Percentiles rank a stretch among this genome's conserved stretches.
Conservation (phyloP, 2,113 vertebrate genomes). For the Zingel zingel region DNA sequence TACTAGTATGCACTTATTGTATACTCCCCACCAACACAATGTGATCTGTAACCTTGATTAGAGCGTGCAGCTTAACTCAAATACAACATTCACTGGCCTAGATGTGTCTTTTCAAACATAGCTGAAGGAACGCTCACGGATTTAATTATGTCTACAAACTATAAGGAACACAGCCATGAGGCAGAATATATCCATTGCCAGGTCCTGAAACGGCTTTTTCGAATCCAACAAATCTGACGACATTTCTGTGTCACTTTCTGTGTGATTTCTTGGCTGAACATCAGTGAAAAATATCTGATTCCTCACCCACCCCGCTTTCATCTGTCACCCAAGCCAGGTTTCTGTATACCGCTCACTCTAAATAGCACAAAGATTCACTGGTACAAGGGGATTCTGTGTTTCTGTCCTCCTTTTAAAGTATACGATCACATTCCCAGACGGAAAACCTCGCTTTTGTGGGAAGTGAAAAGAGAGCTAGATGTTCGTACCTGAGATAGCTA, state of each 20-base stretch:
- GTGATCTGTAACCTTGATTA: not conserved
- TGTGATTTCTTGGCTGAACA: constrained; percentile 44
- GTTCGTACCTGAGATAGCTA: constrained; percentile 28
- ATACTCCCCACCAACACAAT: not conserved
- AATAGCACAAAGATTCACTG: constrained; percentile 43
- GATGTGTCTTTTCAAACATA: constrained; percentile 36
- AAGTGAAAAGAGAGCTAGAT: not conserved
- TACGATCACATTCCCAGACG: constrained; percentile 43
- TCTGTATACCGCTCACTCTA: constrained; percentile 31
- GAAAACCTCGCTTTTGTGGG: constrained; percentile 14
- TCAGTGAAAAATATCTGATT: constrained; percentile 51
- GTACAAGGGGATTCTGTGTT: constrained; percentile 24
- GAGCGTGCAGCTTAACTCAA: not conserved
- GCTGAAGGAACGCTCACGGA: constrained; percentile 10
- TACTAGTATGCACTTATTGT: too few species aligned
- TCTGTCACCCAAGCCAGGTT: constrained; percentile 58
- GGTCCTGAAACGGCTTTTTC: constrained; percentile 1
- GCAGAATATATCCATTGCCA: not conserved
- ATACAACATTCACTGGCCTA: constrained; percentile 5
- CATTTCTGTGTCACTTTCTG: constrained; percentile 42
- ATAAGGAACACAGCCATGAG: constrained; percentile 1
- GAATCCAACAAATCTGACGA: constrained; percentile 32
- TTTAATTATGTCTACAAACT: constrained; percentile 36
- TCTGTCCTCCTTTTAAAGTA: constrained; percentile 37
- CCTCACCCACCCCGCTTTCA: constrained; percentile 44